Base-by-base conservation (phyloP, 2,113 vertebrate genomes). In the Lagopus muta region DNA sequence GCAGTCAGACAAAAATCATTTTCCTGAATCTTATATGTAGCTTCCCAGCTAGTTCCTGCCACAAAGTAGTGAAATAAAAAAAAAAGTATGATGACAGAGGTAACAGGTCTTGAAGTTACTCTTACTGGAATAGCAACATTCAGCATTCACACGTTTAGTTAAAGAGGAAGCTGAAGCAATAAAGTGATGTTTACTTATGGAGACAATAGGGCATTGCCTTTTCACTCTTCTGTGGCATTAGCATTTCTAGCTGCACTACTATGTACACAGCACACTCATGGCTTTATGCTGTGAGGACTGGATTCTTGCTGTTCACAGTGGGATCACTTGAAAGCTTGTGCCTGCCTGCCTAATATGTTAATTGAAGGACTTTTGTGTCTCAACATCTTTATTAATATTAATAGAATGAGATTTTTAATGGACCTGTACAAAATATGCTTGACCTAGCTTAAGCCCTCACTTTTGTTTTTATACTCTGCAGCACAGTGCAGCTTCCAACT, bases 381-480 rank as follows among this genome's bases (percentile, higher is more conserved):
- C 86, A 94, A 28, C 82, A 78, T 92, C 94, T 94, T 95, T 96
- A 97, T 94, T 95, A 96, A 94, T 97, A 95, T 97, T 95, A 88
- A 94, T 94, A 20, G 76, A 42, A 75, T 92, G 89, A 92, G 75
- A 78, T 91, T 95, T 96, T 96, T 92, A 94, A 86, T 91, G 82
- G 94, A 95, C 82, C 62, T 94, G 54, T 86, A 84, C 85, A 58
- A 94, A 97, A 94, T 91, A 92, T 86, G 94, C 93, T 90, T 96
- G 93, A 95, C 91, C 93, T 91, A 80, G 82, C 89, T 88, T 92
- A 79, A 96, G 89, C 78, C 72, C 69, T 95, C 67, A 57, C 79
- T 92, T 93, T 93, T 95, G 94, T 93, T 95, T 96, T 95, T 91
- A 82, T 19, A 78, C 50, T 89, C 72, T 55, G 52, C 42, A 82